Evolutionary conservation across 2,888 invertebrate species (phyloP).

Genomic region (Taphrorychus bicolor): DNA sequence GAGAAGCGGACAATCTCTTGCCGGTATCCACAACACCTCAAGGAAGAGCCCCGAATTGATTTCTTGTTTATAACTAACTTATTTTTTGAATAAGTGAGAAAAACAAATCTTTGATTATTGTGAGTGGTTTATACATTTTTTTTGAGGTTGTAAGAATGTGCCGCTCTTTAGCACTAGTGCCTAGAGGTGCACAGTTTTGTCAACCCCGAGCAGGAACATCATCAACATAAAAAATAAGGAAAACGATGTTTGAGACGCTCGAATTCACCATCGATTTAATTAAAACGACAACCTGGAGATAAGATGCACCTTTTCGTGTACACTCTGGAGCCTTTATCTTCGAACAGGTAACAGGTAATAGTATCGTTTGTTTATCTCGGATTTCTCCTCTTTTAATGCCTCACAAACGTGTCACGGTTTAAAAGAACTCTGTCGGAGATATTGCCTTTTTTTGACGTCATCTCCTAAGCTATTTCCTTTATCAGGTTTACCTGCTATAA

Average conservation of each 20-base stretch:
- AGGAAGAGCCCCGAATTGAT: not conserved
- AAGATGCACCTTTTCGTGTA: conserved; percentile 30
- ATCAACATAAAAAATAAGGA: conserved; percentile 38
- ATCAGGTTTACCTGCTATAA: no score
- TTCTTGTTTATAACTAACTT: not conserved
- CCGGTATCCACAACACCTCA: not conserved
- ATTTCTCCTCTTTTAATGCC: not conserved
- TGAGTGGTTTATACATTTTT: not conserved
- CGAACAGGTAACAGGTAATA: conserved; percentile 37
- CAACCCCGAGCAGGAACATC: conserved; percentile 6
- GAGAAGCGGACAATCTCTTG: conserved; percentile 47
- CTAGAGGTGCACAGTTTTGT: conserved; percentile 14
- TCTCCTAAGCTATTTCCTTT: no score
- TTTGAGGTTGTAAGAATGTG: no score
- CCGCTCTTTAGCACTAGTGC: conserved; percentile 19
- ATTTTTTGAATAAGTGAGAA: no score
- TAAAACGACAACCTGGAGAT: conserved; percentile 45
- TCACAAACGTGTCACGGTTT: conserved; percentile 1
- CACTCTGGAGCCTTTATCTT: conserved; percentile 16
- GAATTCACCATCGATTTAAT: conserved; percentile 49
- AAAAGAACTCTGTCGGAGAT: not conserved
- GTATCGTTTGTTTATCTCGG: conserved; percentile 5
- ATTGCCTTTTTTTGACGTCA: no score
- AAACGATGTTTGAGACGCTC: conserved; percentile 44
- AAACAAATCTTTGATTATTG: not conserved